Percentiles rank a stretch among this genome's conserved stretches.
Conservation (phyloP, 92 coral and sea anemone genomes). For the Bergia puertoricense region DNA sequence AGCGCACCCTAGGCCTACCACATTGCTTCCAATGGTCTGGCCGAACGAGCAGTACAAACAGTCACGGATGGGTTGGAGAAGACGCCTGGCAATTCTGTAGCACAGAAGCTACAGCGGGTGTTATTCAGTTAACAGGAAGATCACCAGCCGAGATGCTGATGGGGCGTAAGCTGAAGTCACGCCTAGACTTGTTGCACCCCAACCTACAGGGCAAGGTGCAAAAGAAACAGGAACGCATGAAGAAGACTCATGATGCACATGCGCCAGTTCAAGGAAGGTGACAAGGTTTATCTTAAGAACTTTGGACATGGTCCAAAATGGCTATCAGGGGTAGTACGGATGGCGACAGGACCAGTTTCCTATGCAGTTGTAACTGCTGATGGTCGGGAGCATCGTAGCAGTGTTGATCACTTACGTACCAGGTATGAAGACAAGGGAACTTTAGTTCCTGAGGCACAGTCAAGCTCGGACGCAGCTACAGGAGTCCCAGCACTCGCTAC, state of each 20-base stretch:
- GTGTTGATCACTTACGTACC: constrained; percentile 52
- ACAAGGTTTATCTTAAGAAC: no score
- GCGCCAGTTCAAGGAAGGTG: no score
- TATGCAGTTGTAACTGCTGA: constrained; percentile 31
- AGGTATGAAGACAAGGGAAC: constrained; percentile 19
- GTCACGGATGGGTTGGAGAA: constrained; percentile 48
- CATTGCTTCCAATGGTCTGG: constrained; percentile 63
- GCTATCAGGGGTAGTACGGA: constrained; percentile 18
- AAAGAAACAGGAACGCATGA: constrained; percentile 48
- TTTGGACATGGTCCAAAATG: no score
- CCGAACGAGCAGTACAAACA: constrained; percentile 63
- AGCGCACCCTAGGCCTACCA: constrained; percentile 54
- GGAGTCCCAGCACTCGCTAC: not conserved
- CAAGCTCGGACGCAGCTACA: constrained; percentile 3
- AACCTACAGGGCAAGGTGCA: constrained; percentile 54
- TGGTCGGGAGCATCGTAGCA: constrained; percentile 47
- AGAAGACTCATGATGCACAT: constrained; percentile 46
- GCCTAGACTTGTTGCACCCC: constrained; percentile 57
- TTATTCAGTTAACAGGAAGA: constrained; percentile 45
- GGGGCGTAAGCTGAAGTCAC: constrained; percentile 56
- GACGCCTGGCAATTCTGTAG: constrained; percentile 44
- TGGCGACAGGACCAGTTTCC: constrained; percentile 58
- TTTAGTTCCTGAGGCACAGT: not conserved
- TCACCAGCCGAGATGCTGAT: constrained; percentile 29
- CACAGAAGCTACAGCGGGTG: no score